Evolutionary conservation across 2,797 vertebrate species (phyloP), one percentile per base, ranked within the genome.

Genomic region (Anas bernieri): DNA sequence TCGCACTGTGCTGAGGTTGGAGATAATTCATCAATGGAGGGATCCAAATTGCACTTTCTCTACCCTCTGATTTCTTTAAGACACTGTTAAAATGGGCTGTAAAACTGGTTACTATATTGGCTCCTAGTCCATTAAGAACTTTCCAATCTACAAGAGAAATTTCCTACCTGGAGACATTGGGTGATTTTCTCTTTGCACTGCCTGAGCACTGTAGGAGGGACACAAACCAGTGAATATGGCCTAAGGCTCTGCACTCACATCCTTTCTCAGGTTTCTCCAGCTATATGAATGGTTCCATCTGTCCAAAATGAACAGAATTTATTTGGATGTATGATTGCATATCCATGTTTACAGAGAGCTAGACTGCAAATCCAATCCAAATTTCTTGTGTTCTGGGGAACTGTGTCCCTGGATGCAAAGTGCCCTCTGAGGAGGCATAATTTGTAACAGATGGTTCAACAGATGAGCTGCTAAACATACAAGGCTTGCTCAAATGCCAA

Each of bases 391-490:
- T 93, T 84, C 9, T 6, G 74, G 35, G 66, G 85, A 92, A 66
- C 69, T 76, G 70, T 48, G 70, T 93, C 58, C 63, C 89, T 79
- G 91, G 67, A 86, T 96, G 95, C 67, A 63, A 76, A 33, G 52
- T 94, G 94, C 89, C 89, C 91, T 94, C 94, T 11, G 1, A 90
- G 91, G 85, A 93, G 86, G 62, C 74, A 92, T 88, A 95, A 95
- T 90, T 76, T 86, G 77, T 84, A 93, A 82, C 91, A 97, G 93
- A 94, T 90, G 92, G 95, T 67, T 95, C 88, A 86, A 76, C 83
- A 96, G 93, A 94, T 67, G 87, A 96, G 80, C 94, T 94, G 91
- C 89, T 79, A 94, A 95, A 94, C 46, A 80, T 37, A 73, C 79
- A 50, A 76, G 87, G 76, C 82, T 89, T 91, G 72, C 88, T 91